phyloP scores from a whole-genome alignment of 2,888 invertebrate species.

The Ectemnius continuus region DNA sequence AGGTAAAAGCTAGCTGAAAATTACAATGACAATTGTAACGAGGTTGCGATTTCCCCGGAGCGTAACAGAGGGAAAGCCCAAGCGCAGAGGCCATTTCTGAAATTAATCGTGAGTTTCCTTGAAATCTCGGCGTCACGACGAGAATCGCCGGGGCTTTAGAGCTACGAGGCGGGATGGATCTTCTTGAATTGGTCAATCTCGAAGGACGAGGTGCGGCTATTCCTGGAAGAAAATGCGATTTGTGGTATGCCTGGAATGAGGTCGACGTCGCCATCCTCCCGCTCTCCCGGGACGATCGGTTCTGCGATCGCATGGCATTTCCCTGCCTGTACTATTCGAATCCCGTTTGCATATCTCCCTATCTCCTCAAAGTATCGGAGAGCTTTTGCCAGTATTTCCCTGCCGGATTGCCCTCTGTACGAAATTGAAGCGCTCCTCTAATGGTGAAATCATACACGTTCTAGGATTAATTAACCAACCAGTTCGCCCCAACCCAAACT shows the following conservation, averaged over 20 bases:
- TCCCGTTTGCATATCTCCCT: constrained; percentile 26
- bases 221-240: constrained; percentile 54
- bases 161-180: constrained; percentile 8
- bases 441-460: background rate
- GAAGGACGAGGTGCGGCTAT: constrained; percentile 47
- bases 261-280: constrained; percentile 37
- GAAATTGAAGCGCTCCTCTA: background rate
- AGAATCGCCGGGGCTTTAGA: background rate
- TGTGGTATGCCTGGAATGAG: constrained; percentile 53
- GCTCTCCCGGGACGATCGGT: constrained; percentile 43
- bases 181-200: constrained; percentile 41
- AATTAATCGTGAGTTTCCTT: background rate
- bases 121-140: background rate
- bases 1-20: background rate
- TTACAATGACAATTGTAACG: constrained; percentile 2
- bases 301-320: constrained; percentile 47
- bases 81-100: background rate
- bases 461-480: background rate
- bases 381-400: constrained; percentile 32
- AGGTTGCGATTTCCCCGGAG: constrained; percentile 11
- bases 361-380: constrained; percentile 47
- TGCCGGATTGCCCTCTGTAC: constrained; percentile 1
- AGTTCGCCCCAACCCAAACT: background rate
- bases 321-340: constrained; percentile 30
- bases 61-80: background rate